A percentile compares a stretch with the other conserved stretches of the same genome.
Evolutionary conservation across 2,888 invertebrate species (phyloP).

Genomic region (Macrosoma leucophasiata): DNA sequence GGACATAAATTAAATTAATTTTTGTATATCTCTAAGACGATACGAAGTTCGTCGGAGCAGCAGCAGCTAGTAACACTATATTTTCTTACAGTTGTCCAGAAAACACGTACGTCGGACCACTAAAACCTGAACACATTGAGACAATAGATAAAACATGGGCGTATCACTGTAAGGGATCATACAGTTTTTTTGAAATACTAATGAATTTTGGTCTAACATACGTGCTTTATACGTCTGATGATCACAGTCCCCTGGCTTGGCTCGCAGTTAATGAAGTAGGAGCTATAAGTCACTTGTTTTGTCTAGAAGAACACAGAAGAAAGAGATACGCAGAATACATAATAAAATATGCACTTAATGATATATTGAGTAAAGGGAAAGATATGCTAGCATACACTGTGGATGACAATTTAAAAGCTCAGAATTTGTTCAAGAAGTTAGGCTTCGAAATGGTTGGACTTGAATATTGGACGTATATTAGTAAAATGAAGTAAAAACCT

Average conservation of each 20-base stretch:
- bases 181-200: slow-evolving; percentile 25
- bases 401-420: slow-evolving; percentile 25
- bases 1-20: no score
- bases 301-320: slow-evolving; percentile 38
- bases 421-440: slow-evolving; percentile 29
- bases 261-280: slow-evolving; percentile 38
- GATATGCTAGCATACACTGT: slow-evolving; percentile 28
- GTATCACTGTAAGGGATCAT: slow-evolving; percentile 21
- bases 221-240: slow-evolving; percentile 27
- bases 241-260: slow-evolving; percentile 37
- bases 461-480: slow-evolving; percentile 26
- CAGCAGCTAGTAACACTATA: no score
- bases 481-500: no score
- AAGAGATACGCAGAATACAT: slow-evolving; percentile 43
- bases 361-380: slow-evolving; percentile 26
- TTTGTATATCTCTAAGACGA: no score
- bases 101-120: slow-evolving; percentile 26
- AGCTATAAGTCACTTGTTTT: slow-evolving; percentile 40
- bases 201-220: slow-evolving; percentile 27
- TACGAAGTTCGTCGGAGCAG: no score
- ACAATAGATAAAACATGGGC: slow-evolving; percentile 30
- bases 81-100: slow-evolving; percentile 27
- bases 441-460: slow-evolving; percentile 25
- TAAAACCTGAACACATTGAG: slow-evolving; percentile 26
- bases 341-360: slow-evolving; percentile 33